Percentiles rank a stretch among this genome's conserved stretches.
These are phyloP conservation scores for Fistularia commersonii DNA, from an alignment of 2,797 vertebrate species.

Conservation along the genomic window DNA sequence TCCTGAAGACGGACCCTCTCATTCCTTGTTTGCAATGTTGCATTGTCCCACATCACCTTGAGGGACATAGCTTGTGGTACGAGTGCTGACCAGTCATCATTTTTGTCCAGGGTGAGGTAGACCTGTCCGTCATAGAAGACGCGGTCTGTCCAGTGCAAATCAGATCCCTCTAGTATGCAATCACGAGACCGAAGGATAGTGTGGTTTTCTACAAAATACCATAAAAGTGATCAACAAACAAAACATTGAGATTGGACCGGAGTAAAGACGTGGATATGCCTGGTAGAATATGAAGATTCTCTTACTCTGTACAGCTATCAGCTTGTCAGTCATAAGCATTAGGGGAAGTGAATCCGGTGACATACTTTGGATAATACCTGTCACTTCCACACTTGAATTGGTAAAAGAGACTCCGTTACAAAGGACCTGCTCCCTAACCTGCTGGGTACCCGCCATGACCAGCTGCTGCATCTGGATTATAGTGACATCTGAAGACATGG, in stretches of 20 bases:
- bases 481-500: conserved; percentile 39
- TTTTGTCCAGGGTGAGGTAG: conserved; percentile 53
- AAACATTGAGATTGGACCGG: neutral
- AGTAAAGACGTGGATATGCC: neutral
- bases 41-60: conserved; percentile 45
- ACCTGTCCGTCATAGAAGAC: conserved; percentile 52
- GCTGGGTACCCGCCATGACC: conserved; percentile 35
- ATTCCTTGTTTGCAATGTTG: conserved; percentile 8
- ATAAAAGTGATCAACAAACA: neutral
- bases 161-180: conserved; percentile 57
- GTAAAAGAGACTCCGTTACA: conserved; percentile 42
- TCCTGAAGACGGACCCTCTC: conserved; percentile 49
- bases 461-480: conserved; percentile 59
- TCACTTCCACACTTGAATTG: conserved; percentile 27
- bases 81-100: conserved; percentile 50
- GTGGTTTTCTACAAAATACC: conserved; percentile 35
- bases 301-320: conserved; percentile 45
- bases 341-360: conserved; percentile 19
- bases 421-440: conserved; percentile 35
- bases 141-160: conserved; percentile 49
- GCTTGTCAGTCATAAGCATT: conserved; percentile 8
- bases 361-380: conserved; percentile 33
- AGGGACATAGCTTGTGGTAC: conserved; percentile 37
- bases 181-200: conserved; percentile 55
- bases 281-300: neutral